phyloP scores from a whole-genome alignment of 64 coral and sea anemone genomes.

The Pachyseris speciosa region DNA sequence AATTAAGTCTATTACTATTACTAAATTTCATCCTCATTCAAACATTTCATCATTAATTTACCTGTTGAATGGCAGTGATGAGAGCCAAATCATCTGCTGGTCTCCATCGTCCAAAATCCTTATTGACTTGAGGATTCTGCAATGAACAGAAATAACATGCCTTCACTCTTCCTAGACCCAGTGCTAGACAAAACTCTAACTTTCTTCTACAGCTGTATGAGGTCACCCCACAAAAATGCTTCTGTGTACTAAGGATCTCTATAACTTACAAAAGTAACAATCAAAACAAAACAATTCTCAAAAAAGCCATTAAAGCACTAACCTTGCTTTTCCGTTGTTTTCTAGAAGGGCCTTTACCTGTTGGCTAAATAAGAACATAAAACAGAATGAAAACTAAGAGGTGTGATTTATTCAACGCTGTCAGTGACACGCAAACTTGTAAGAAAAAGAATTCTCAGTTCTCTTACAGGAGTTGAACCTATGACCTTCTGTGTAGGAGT shows the following conservation, averaged over 20 bases:
- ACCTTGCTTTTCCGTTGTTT: slow-evolving; percentile 66
- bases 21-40: not conserved
- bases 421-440: too few relatives aligned
- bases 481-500: too few relatives aligned
- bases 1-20: too few relatives aligned
- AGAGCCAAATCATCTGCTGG: slow-evolving; percentile 95
- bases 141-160: not conserved
- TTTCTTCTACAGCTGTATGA: too few relatives aligned
- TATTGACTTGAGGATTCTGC: slow-evolving; percentile 91
- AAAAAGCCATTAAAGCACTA: not conserved
- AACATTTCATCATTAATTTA: not conserved
- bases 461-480: too few relatives aligned
- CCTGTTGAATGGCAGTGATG: slow-evolving; percentile 94
- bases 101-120: slow-evolving; percentile 98
- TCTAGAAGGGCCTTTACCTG: slow-evolving; percentile 39
- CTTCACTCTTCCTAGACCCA: not conserved
- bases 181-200: too few relatives aligned
- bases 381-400: too few relatives aligned
- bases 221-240: too few relatives aligned
- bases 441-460: too few relatives aligned
- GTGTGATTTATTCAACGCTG: not conserved
- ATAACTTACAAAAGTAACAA: too few relatives aligned
- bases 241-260: too few relatives aligned
- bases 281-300: not conserved
- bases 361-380: not conserved